Evolutionary conservation across 2,888 invertebrate species (phyloP).

Genomic region (Tetropium fuscum): DNA sequence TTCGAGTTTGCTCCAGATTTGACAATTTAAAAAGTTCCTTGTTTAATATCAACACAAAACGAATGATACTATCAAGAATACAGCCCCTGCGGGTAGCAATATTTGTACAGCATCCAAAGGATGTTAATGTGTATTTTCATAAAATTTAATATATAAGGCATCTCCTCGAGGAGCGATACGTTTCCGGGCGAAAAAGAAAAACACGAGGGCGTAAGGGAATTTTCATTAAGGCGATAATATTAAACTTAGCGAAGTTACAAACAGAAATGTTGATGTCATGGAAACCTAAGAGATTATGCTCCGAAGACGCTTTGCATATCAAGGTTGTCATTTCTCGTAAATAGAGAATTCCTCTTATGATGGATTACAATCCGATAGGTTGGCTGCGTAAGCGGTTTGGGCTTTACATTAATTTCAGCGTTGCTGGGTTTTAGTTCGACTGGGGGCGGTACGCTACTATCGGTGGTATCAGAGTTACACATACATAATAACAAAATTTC

Average conservation of each 20-base stretch:
- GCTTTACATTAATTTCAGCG: constrained; percentile 21
- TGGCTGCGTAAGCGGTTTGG: constrained; percentile 29
- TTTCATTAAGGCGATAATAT: constrained; percentile 22
- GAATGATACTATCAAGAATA: too few relatives aligned
- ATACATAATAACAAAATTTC: too few relatives aligned
- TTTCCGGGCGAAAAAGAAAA: constrained; percentile 5
- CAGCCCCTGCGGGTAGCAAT: too few relatives aligned
- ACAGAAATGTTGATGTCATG: constrained; percentile 40
- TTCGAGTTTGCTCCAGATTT: too few relatives aligned
- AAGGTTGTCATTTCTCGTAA: constrained; percentile 45
- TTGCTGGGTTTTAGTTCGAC: constrained; percentile 8
- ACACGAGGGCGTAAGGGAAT: constrained; percentile 12
- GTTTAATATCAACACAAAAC: too few relatives aligned
- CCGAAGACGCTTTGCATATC: constrained; percentile 45
- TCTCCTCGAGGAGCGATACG: neutral
- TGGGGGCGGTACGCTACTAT: too few relatives aligned
- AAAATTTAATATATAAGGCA: constrained; percentile 2
- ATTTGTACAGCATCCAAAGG: too few relatives aligned
- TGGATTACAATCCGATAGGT: constrained; percentile 51
- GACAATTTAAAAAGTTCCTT: too few relatives aligned
- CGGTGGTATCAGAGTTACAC: too few relatives aligned
- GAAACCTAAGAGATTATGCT: constrained; percentile 38
- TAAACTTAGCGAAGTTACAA: constrained; percentile 14
- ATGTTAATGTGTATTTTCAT: constrained; percentile 7
- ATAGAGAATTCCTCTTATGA: constrained; percentile 47